Percentiles rank a stretch among this genome's conserved stretches.
These are phyloP conservation scores for Lithobates pipiens DNA, from an alignment of 2,797 vertebrate genomes.

Conservation along the genomic window DNA sequence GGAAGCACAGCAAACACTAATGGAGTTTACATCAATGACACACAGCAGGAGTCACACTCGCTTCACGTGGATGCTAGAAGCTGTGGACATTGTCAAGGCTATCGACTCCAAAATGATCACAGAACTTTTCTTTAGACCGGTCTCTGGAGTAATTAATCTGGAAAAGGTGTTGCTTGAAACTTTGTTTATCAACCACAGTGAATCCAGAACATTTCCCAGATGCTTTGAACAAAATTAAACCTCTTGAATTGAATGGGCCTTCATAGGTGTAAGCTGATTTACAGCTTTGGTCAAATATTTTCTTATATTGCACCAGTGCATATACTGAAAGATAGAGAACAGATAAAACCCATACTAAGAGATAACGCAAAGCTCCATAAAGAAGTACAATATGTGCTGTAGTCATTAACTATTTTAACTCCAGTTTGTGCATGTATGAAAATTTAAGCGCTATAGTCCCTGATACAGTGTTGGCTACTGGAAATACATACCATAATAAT, in stretches of 20 bases:
- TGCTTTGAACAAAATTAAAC: background rate
- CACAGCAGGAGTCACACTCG: slow-evolving; percentile 58
- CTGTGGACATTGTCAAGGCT: slow-evolving; percentile 42
- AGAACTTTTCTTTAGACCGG: slow-evolving; percentile 68
- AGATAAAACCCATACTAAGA: background rate
- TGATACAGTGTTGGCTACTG: background rate
- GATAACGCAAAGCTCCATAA: background rate
- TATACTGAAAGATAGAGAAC: background rate
- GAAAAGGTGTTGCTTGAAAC: slow-evolving; percentile 65
- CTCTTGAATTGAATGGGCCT: background rate
- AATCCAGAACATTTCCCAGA: background rate
- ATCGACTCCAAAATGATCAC: slow-evolving; percentile 57
- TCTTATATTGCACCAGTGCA: background rate
- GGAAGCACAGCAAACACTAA: slow-evolving; percentile 66
- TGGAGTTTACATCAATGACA: slow-evolving; percentile 61
- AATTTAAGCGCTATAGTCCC: background rate
- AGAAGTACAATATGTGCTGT: background rate
- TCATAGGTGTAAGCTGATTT: background rate
- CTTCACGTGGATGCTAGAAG: slow-evolving; percentile 64
- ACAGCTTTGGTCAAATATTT: background rate
- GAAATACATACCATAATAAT: too few species aligned
- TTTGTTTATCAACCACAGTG: slow-evolving; percentile 32
- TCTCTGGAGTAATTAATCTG: slow-evolving; percentile 62
- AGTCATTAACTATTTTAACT: background rate
- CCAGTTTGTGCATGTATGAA: background rate